Base-by-base conservation (phyloP, 2,888 invertebrate genomes). In the Aelia acuminata region DNA sequence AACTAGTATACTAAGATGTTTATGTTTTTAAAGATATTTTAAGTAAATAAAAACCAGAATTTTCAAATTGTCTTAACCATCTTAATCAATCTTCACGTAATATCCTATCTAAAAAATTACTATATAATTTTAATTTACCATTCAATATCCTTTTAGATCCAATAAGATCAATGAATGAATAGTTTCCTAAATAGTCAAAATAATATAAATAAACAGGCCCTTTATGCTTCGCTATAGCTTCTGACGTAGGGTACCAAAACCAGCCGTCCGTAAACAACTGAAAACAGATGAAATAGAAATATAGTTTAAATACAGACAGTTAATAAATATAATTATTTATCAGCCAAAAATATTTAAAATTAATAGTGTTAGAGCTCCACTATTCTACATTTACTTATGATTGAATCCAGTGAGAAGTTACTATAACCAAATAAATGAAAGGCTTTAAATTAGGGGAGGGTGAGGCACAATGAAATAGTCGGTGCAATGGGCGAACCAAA, bases 161-260 rank as follows among this genome's bases (percentile, higher is more conserved):
- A 10, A 31, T 1, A 4, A 84, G 1, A 22, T 50, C 63, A 39
- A 49, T 75, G 70, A 88, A 87, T 43, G 89, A 87, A 53, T 84
- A 70, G 22, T 63, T 53, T 15, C 89, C 88, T 63, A 85, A 70
- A 84, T 89, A 89, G n/a, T 85, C 87, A 35, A 88, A 88, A 48
- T 88, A 86, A 31, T 89, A 89, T 20, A 88, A 31, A 50, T 89
- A 89, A 10, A 87, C 84, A 20, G 87, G n/a, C 22, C 75, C 89
- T 26, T 43, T 43, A 35, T 89, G 89, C n/a, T 53, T 84, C 35
- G 87, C 31, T 31, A 87, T 63, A n/a, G 84, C 48, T 47, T 80
- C 63, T 26, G 85, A 3, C 3, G 85, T 70, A 2, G 89, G 86
- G 31, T 57, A 84, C 20, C 39, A 49, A 84, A 88, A 89, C 84